Conservation (phyloP, 2,888 invertebrate genomes). For the Orchesellides sinensis region DNA sequence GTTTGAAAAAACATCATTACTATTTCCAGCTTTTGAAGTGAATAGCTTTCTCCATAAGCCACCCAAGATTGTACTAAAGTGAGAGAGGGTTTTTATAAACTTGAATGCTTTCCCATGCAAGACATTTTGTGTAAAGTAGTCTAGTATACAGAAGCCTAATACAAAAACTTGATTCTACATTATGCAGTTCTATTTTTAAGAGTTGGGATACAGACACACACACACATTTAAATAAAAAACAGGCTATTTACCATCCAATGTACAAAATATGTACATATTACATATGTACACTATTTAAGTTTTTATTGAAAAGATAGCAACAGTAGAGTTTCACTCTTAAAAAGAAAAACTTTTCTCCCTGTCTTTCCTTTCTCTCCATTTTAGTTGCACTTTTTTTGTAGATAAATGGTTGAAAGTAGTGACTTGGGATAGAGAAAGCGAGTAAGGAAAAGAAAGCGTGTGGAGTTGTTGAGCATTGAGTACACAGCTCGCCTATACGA, state of each 20-base stretch:
- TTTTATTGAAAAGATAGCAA: background rate
- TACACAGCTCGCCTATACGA: background rate
- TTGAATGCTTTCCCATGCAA: conserved; percentile 22
- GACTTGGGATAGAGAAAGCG: conserved; percentile 29
- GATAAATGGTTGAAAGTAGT: conserved; percentile 30
- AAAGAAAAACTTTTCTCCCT: conserved; percentile 8
- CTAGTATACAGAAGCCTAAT: no score
- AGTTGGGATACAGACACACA: no score
- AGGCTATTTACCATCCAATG: background rate
- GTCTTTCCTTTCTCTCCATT: background rate
- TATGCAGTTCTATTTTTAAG: no score
- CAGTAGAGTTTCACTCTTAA: background rate
- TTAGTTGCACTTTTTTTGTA: conserved; percentile 19
- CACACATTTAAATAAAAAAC: background rate
- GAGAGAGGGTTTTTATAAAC: conserved; percentile 2
- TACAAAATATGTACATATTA: no score
- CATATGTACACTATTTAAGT: background rate
- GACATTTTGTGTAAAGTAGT: no score
- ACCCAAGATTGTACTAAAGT: background rate
- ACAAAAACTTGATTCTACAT: no score
- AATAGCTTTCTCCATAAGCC: background rate
- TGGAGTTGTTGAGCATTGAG: conserved; percentile 19
- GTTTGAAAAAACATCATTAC: background rate
- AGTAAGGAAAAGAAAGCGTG: conserved; percentile 20
- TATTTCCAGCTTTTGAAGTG: conserved; percentile 11